Base-by-base conservation (phyloP, 2,888 invertebrate genomes). In the Ceriagrion tenellum region DNA sequence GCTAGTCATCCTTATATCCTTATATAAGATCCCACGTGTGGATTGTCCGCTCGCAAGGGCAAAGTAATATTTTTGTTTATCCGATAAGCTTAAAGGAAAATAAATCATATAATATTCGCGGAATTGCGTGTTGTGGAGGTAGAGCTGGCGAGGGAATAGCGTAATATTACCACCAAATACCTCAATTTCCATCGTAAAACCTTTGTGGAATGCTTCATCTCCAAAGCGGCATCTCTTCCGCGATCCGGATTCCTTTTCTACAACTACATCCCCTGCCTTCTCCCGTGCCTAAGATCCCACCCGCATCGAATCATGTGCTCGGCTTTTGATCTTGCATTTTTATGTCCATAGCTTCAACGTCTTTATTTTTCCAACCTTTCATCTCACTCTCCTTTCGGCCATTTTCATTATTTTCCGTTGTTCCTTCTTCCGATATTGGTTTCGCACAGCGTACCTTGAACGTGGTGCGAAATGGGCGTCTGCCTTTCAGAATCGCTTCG, bases 241-340 rank as follows among this genome's bases (percentile, higher is more conserved):
- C n/a, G 55, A 89, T 89, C 89, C 89, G 40, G 89, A 89, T 89
- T 89, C 89, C 55, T 89, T 55, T 89, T 89, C 89, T 89, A 89
- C 89, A 26, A 89, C 89, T 89, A 89, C 89, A 18, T 89, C 55
- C 12, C 55, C 55, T 55, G 10, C 55, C 16, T 20, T 47, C 2
- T 26, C 55, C 23, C n/a, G 40, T 23, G 26, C 89, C 47, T 10
- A 3, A 23, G 13, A 10, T 26, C 89, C 20, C 89, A 55, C 55
- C 55, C 26, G 23, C 47, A 26, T 88, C 88, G 2, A 47, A 18
- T 88, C 89, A 10, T n/a, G 12, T n/a, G 30, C 89, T 55, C 47
- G 10, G n/a, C 55, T 89, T 55, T 89, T n/a, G 26, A 55, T 55
- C 55, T 89, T 55, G 12, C 16, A 2, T 89, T n/a, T 55, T 89